Evolutionary conservation across 2,797 vertebrate species (phyloP), one percentile per base, ranked within the genome.

Genomic region (Numenius phaeopus): DNA sequence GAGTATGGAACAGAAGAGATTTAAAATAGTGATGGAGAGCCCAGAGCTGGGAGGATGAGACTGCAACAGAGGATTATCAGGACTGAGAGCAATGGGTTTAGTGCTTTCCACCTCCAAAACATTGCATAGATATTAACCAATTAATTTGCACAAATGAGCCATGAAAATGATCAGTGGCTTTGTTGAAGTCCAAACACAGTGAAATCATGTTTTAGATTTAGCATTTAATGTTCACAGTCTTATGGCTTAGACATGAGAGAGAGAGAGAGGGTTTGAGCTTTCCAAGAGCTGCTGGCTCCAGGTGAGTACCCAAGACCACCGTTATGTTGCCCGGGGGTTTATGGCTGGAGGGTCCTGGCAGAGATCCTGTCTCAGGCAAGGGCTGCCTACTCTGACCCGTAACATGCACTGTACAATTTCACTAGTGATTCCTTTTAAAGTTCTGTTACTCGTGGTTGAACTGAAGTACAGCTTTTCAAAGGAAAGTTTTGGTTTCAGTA

Each of bases 121-220:
- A 64, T 4, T 79, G 80, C 77, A 37, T 19, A 87, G 86, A 82
- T 97, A 93, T 91, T 79, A 91, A 96, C 73, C 85, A 90, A 84
- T 92, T 96, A 92, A 96, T 96, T 78, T 82, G 66, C 71, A 87
- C 59, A 93, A 96, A 94, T 87, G 94, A 97, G 70, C 93, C 71
- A 61, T 95, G 95, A 89, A 97, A 92, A 92, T 92, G 81, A 93
- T 93, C 52, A 20, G 88, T 90, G 67, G 40, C 71, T 94, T 94
- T 93, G 76, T 42, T 75, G 89, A 85, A 94, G 83, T 89, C 92
- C 92, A 93, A 80, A 92, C 75, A 57, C 32, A 69, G 42, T 86
- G 92, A 89, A 96, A 89, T 87, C 40, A 9, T 32, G 67, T 80
- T 94, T 95, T 39, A 71, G 67, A 65, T 91, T 78, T 86, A 86